Conservation (phyloP, 1,140 invertebrate species). For the Drosophila ananassae region DNA sequence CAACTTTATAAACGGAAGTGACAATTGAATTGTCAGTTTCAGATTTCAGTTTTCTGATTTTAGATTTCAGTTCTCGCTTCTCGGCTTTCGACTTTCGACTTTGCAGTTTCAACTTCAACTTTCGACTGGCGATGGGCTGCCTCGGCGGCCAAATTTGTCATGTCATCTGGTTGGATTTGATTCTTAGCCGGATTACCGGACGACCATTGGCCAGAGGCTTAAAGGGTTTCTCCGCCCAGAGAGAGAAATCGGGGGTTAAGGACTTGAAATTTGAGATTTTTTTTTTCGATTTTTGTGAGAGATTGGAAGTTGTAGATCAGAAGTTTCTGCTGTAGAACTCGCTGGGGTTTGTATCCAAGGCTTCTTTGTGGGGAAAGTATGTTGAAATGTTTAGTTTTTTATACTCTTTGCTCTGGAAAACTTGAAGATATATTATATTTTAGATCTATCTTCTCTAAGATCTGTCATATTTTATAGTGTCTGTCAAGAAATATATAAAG, state of each 20-base stretch:
- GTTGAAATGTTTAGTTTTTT: too few relatives aligned
- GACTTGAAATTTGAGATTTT: not conserved
- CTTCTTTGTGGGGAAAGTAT: too few relatives aligned
- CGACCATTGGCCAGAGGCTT: constrained; percentile 22
- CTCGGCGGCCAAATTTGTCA: constrained; percentile 53
- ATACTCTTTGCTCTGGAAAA: too few relatives aligned
- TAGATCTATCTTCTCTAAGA: too few relatives aligned
- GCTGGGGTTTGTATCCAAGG: too few relatives aligned
- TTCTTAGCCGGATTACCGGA: constrained; percentile 22
- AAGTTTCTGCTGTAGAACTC: too few relatives aligned
- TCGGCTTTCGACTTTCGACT: constrained; percentile 1
- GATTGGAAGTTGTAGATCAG: too few relatives aligned
- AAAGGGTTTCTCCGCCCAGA: constrained; percentile 4
- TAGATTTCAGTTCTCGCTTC: not conserved
- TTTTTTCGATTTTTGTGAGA: too few relatives aligned
- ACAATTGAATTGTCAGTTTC: constrained; percentile 53
- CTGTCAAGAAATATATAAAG: too few relatives aligned
- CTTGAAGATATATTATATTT: too few relatives aligned
- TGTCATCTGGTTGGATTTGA: constrained; percentile 38
- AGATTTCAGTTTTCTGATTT: constrained; percentile 8
- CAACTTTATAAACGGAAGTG: constrained; percentile 59
- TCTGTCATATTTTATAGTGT: too few relatives aligned
- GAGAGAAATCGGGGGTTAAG: not conserved
- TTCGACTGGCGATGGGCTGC: too few relatives aligned
- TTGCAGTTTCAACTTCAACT: constrained; percentile 25